These are phyloP conservation scores for Pediacus dermestoides DNA, from an alignment of 2,888 invertebrate species.

Conservation along the genomic window DNA sequence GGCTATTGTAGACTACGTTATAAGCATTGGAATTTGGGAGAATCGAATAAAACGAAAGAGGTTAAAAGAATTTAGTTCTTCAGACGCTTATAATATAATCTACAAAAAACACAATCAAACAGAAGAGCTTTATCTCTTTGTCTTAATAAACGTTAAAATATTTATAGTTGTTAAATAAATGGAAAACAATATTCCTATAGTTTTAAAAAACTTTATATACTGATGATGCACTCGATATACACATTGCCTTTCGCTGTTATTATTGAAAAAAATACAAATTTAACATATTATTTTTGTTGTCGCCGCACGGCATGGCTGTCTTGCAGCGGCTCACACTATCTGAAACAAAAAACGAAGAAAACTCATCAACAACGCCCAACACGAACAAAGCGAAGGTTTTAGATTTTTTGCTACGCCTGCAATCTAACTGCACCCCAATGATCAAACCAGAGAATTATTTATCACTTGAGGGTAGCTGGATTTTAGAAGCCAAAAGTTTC, in stretches of 20 bases:
- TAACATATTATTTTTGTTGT: conserved; percentile 42
- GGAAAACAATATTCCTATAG: conserved; percentile 37
- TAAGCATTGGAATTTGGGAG: conserved; percentile 26
- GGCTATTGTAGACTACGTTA: conserved; percentile 36
- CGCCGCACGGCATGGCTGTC: conserved; percentile 49
- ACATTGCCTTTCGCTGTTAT: conserved; percentile 50
- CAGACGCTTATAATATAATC: conserved; percentile 40
- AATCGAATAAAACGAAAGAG: conserved; percentile 12
- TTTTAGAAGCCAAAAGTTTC: too few species aligned
- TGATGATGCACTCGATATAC: conserved; percentile 47
- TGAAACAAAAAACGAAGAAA: conserved; percentile 45
- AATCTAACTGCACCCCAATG: too few species aligned
- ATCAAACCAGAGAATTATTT: too few species aligned
- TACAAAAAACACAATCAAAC: conserved; percentile 18
- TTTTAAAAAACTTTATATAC: conserved; percentile 35
- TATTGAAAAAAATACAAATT: conserved; percentile 47
- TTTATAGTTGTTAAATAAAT: conserved; percentile 26
- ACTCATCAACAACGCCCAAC: too few species aligned
- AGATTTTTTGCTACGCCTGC: too few species aligned
- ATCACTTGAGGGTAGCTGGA: too few species aligned
- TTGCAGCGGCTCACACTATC: conserved; percentile 49
- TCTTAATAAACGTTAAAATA: conserved; percentile 12
- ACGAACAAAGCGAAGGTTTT: too few species aligned
- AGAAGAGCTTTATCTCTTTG: not conserved
- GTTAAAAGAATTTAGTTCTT: conserved; percentile 15